Evolutionary conservation across 1,140 invertebrate species (phyloP).

Genomic region (Leptinotarsa undecemlineata): DNA sequence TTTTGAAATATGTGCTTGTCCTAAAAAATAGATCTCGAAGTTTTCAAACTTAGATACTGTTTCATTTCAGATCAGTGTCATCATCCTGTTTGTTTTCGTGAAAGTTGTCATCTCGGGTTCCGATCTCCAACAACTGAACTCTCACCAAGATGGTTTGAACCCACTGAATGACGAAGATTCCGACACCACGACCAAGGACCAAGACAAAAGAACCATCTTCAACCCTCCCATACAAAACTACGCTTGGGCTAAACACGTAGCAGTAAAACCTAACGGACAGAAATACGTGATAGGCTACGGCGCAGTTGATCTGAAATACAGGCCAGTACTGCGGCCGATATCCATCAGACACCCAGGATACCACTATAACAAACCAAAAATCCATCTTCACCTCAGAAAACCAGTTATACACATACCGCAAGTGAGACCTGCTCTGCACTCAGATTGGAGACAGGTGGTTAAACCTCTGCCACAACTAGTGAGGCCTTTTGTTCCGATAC

Average conservation of each 20-base stretch:
- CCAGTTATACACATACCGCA: constrained; percentile 27
- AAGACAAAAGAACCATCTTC: constrained; percentile 50
- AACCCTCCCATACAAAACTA: constrained; percentile 32
- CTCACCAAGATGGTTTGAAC: constrained; percentile 38
- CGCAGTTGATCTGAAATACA: constrained; percentile 41
- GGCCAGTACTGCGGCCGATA: constrained; percentile 42
- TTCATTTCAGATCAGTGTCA: constrained; percentile 17
- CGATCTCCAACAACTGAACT: constrained; percentile 32
- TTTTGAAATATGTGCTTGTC: too few species aligned
- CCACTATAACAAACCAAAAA: constrained; percentile 36
- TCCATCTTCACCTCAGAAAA: constrained; percentile 29
- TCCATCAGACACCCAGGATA: constrained; percentile 34
- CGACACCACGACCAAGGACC: constrained; percentile 39
- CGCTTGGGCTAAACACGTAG: constrained; percentile 44
- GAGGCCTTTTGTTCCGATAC: constrained; percentile 24
- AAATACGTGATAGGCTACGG: constrained; percentile 46
- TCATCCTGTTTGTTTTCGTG: constrained; percentile 7
- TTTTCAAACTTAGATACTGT: background rate
- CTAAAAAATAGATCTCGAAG: too few species aligned
- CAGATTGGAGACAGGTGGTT: constrained; percentile 32
- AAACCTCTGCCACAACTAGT: constrained; percentile 13
- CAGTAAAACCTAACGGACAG: constrained; percentile 36
- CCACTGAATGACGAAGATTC: constrained; percentile 44
- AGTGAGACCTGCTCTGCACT: constrained; percentile 22
- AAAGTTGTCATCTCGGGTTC: background rate